Evolutionary conservation across 2,888 invertebrate species (phyloP).

Genomic region (Drosophila subsilvestris): DNA sequence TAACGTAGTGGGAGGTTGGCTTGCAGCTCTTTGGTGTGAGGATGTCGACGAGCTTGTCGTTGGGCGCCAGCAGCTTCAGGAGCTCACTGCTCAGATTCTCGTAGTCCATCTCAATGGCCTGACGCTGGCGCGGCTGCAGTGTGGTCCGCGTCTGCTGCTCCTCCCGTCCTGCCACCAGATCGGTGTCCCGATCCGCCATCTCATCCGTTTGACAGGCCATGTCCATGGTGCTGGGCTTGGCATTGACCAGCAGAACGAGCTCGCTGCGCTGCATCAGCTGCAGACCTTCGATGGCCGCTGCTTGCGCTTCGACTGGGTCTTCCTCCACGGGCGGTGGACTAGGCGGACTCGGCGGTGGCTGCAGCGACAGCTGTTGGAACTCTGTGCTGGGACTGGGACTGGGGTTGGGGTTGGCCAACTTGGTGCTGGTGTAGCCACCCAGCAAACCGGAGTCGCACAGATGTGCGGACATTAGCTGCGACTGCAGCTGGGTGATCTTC

Average conservation of each 20-base stretch:
- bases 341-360: slow-evolving; percentile 43
- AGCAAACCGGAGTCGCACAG: slow-evolving; percentile 73
- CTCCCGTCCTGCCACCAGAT: slow-evolving; percentile 72
- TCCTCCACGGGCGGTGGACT: slow-evolving; percentile 42
- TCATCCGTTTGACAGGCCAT: slow-evolving; percentile 87
- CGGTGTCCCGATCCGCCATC: slow-evolving; percentile 75
- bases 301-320: slow-evolving; percentile 35
- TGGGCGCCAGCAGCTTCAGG: slow-evolving; percentile 86
- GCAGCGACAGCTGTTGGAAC: slow-evolving; percentile 13
- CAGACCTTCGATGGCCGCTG: slow-evolving; percentile 82
- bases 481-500: slow-evolving; percentile 84
- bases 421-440: slow-evolving; percentile 40
- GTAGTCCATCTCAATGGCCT: slow-evolving; percentile 91
- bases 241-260: slow-evolving; percentile 87
- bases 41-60: slow-evolving; percentile 88
- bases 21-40: slow-evolving; percentile 82
- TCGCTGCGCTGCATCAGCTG: slow-evolving; percentile 88
- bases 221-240: slow-evolving; percentile 86
- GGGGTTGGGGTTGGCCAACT: slow-evolving; percentile 16
- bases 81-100: slow-evolving; percentile 88
- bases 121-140: slow-evolving; percentile 86
- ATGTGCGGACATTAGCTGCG: slow-evolving; percentile 84
- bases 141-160: slow-evolving; percentile 79
- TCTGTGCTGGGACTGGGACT: slow-evolving; percentile 27
- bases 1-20: slow-evolving; percentile 82